Evolutionary conservation across 2,113 vertebrate genomes (phyloP).

Genomic region (Coturnix japonica): DNA sequence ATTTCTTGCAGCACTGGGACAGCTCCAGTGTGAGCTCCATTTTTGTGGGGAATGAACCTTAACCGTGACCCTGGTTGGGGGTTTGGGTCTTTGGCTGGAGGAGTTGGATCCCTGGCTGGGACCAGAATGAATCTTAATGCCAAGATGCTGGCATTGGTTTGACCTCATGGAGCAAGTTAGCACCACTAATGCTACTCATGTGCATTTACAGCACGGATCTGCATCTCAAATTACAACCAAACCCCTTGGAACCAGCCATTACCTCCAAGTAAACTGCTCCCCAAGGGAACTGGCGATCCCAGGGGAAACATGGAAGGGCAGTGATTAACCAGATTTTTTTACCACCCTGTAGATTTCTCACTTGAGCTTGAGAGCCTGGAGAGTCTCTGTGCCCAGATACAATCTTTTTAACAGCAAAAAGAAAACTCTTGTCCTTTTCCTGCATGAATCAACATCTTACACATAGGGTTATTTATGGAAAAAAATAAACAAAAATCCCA

Average conservation of each 20-base stretch:
- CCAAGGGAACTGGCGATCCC: neutral
- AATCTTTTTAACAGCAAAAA: neutral
- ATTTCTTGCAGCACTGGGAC: neutral
- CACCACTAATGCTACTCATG: neutral
- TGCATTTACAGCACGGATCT: neutral
- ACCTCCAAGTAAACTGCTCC: neutral
- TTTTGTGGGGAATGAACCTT: neutral
- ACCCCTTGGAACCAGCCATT: neutral
- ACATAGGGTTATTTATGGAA: neutral
- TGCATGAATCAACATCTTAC: accelerated
- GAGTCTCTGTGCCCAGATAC: neutral
- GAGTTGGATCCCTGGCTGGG: no score
- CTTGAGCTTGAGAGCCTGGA: neutral
- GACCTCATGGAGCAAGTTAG: neutral
- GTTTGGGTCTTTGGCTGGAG: no score
- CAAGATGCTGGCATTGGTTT: neutral
- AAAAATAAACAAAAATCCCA: neutral
- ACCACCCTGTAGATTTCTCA: neutral
- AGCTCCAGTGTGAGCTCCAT: accelerated
- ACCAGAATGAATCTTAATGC: no score
- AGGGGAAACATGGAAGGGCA: neutral
- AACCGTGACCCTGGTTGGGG: neutral
- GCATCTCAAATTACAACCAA: neutral
- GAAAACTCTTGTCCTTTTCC: neutral
- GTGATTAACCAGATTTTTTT: neutral